Evolutionary conservation across 2,888 invertebrate genomes (phyloP).

Genomic region (Lochmaea crataegi): DNA sequence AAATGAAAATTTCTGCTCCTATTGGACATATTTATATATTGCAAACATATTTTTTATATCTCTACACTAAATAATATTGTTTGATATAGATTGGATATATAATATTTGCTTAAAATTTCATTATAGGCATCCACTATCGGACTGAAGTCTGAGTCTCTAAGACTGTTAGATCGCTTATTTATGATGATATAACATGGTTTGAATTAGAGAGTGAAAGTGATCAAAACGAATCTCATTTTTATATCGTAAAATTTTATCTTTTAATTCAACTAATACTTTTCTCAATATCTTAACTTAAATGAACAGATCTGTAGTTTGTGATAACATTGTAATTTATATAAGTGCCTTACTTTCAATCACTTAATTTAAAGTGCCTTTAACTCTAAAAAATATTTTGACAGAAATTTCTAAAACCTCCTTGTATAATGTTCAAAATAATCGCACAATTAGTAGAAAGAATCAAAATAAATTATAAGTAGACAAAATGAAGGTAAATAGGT

Average conservation of each 20-base stretch:
- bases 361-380: slow-evolving; percentile 31
- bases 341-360: slow-evolving; percentile 21
- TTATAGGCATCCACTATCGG: no score
- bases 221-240: no score
- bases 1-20: background rate
- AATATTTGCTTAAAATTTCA: no score
- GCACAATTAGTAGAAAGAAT: background rate
- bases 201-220: no score
- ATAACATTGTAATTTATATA: slow-evolving; percentile 8
- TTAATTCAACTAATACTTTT: no score
- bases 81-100: no score
- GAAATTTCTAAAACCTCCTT: background rate
- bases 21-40: background rate
- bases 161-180: background rate
- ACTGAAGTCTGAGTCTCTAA: background rate
- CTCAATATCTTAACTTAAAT: background rate
- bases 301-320: background rate
- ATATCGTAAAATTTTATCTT: no score
- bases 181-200: background rate
- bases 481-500: background rate
- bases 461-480: background rate
- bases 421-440: background rate
- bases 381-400: background rate
- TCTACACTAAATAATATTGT: no score
- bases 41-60: no score